Conservation (phyloP, 2,113 vertebrate species). For the Mastomys natalensis region DNA sequence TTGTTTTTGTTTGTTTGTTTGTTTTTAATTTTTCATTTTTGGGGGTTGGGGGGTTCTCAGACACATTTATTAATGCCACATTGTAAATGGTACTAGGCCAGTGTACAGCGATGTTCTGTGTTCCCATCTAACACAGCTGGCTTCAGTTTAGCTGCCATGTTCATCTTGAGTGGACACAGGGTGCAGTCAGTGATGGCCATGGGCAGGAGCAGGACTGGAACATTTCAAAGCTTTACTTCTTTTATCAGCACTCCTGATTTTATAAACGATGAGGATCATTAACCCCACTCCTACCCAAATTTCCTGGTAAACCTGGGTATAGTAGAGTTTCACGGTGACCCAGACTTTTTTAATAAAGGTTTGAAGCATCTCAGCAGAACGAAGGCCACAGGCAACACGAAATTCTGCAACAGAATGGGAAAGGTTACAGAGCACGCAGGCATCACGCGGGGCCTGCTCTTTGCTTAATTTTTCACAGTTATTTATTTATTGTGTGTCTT, state of each 20-base stretch:
- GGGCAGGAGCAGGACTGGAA: neutral
- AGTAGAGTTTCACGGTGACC: constrained; percentile 91
- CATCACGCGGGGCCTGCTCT: neutral
- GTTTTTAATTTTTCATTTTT: too few species aligned
- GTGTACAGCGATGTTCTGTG: accelerated
- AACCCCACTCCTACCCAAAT: constrained; percentile 92
- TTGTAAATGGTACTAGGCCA: accelerated
- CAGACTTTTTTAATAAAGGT: constrained; percentile 83
- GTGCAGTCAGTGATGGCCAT: constrained; percentile 63
- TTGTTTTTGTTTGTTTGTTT: too few species aligned
- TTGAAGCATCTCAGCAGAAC: constrained; percentile 90
- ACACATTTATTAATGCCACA: constrained; percentile 60
- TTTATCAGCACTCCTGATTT: constrained; percentile 92
- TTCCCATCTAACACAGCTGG: neutral
- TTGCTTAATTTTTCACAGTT: neutral
- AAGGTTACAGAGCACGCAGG: too few species aligned
- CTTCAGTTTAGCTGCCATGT: neutral
- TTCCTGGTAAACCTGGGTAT: constrained; percentile 92
- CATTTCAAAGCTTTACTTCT: constrained; percentile 53
- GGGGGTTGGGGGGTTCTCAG: neutral
- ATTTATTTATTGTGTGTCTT: neutral
- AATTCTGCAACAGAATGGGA: too few species aligned
- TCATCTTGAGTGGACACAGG: neutral
- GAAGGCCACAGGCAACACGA: too few species aligned
- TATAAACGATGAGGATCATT: constrained; percentile 90